phyloP scores from a whole-genome alignment of 1,140 invertebrate species.

The Macrocentrus cingulum region DNA sequence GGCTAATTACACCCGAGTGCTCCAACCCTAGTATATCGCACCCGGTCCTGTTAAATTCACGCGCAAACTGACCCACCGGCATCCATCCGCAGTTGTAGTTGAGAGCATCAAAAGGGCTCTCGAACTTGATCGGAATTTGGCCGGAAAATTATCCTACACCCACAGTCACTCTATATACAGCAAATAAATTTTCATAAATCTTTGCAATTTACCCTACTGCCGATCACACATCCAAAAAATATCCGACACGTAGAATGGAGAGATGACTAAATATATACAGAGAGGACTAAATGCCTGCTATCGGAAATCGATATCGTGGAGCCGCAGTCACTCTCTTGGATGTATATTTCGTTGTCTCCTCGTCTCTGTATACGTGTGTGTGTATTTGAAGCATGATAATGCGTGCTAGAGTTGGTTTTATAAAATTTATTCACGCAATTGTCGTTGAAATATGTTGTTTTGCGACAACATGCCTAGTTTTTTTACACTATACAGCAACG shows the following conservation, averaged over 20 bases:
- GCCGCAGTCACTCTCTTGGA: constrained; percentile 49
- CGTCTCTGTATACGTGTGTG: background rate
- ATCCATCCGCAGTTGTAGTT: too few species aligned
- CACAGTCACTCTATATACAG: too few species aligned
- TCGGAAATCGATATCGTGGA: constrained; percentile 57
- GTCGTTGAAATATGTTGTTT: too few species aligned
- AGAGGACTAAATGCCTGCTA: constrained; percentile 54
- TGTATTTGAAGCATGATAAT: too few species aligned
- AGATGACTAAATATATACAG: constrained; percentile 55
- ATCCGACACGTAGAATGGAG: constrained; percentile 49
- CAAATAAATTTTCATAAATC: too few species aligned
- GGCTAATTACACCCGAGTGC: constrained; percentile 37
- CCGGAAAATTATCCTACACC: constrained; percentile 34
- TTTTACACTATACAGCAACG: too few species aligned
- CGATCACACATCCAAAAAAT: constrained; percentile 37
- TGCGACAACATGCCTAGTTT: too few species aligned
- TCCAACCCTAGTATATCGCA: constrained; percentile 3
- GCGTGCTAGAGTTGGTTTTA: too few species aligned
- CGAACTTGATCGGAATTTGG: too few species aligned
- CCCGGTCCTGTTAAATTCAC: constrained; percentile 9
- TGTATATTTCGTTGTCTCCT: constrained; percentile 27
- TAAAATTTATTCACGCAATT: too few species aligned
- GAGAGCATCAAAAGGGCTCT: too few species aligned
- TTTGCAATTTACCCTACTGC: constrained; percentile 11
- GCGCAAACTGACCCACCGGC: background rate